Base-by-base conservation (phyloP, 2,888 invertebrate genomes). In the Volucella inflata region DNA sequence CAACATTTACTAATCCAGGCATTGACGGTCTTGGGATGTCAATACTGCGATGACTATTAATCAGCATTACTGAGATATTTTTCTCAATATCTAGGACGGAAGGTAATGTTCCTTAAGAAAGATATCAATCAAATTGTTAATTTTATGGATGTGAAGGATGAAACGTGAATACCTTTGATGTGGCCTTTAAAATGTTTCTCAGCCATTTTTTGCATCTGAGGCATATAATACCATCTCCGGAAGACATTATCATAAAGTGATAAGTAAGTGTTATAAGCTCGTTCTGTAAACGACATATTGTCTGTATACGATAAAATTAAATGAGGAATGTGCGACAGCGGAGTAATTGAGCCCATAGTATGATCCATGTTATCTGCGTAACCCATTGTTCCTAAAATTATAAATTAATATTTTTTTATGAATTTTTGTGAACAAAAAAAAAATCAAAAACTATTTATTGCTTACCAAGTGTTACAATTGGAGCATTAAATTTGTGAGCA, bases 1-100 rank as follows among this genome's bases (percentile, higher is more conserved):
- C 92, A 60, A 92, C 91, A 87, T 91, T 89, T 9, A 92, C 87
- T 0, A 92, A 88, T 0, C 92, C 91, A 0, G 92, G 90, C 90
- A 92, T 91, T 6, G 91, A 89, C 0, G 94, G 93, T 42, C 93
- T 90, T 0, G 93, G 91, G 3, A 92, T 90, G 62, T 93, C 92
- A n/a, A 93, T 87, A 57, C 92, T 92, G 55, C 92, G 91, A 89
- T 94, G 94, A 10, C 93, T 92, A 88, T 94, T 94, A 2, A 93
- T 90, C 44, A 94, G 87, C 76, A 93, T 91, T 40, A 94, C 71
- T 0, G 93, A 93, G 8, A 93, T 92, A 60, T 92, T 93, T 11
- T 91, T 92, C 87, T 93, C 93, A 48, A 94, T 79, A 11, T 93
- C 91, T 1, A 90, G 89, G 1, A 94, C 89, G 6, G 91, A 88